Percentiles rank a stretch among this genome's conserved stretches.
These are phyloP conservation scores for Liparis tanakae DNA, from an alignment of 2,797 vertebrate species.

Conservation along the genomic window DNA sequence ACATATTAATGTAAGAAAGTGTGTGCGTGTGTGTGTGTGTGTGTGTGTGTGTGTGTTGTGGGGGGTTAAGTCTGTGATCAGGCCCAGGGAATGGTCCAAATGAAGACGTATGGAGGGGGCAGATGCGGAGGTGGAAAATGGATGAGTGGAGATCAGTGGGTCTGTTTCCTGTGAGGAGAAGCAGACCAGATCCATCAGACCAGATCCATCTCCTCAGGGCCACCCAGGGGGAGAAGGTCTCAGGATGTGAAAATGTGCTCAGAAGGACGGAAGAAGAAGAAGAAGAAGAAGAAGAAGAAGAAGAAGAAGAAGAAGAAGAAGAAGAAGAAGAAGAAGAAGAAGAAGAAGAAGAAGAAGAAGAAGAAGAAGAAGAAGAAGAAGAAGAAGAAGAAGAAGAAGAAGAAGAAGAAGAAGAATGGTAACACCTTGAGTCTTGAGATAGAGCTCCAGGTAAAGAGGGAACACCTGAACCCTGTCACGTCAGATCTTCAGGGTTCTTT, in stretches of 20 bases:
- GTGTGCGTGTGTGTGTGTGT: neutral
- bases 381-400: too few relatives aligned
- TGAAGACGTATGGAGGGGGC: conserved; percentile 59
- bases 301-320: too few relatives aligned
- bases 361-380: too few relatives aligned
- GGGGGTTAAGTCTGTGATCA: conserved; percentile 34
- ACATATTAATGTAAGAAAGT: conserved; percentile 4
- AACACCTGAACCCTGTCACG: too few relatives aligned
- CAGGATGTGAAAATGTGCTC: conserved; percentile 47
- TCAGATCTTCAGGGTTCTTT: neutral
- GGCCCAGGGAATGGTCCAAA: conserved; percentile 45
- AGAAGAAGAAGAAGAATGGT: neutral
- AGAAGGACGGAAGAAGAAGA: conserved; percentile 8
- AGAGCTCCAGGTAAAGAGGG: neutral
- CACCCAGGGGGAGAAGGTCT: conserved; percentile 53
- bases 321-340: too few relatives aligned
- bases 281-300: neutral
- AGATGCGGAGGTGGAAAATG: conserved; percentile 56
- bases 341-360: neutral
- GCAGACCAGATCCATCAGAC: conserved; percentile 61
- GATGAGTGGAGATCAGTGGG: conserved; percentile 50
- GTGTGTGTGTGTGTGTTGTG: neutral
- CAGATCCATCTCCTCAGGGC: conserved; percentile 47
- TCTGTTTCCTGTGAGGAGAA: conserved; percentile 59
- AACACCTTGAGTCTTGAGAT: neutral